Conservation (phyloP, 2,113 vertebrate genomes). For the Oryzias celebensis region DNA sequence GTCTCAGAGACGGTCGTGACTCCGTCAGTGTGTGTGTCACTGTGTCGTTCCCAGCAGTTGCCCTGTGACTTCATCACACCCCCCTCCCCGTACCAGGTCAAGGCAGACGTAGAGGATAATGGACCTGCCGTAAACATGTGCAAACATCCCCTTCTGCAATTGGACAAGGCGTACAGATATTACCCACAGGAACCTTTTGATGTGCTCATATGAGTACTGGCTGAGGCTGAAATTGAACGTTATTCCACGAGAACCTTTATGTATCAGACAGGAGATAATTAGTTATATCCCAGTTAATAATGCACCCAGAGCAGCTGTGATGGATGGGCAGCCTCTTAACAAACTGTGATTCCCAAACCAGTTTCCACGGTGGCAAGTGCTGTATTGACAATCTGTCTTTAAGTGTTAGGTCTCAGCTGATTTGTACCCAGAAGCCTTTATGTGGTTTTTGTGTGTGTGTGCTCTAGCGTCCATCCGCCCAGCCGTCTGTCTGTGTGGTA, state of each 20-base stretch:
- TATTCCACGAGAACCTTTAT: constrained; percentile 10
- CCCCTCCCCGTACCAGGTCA: constrained; percentile 9
- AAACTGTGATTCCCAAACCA: constrained; percentile 46
- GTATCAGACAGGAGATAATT: constrained; percentile 48
- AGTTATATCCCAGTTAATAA: constrained; percentile 54
- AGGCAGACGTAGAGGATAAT: neutral
- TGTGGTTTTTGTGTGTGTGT: constrained; percentile 23
- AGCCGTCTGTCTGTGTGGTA: constrained; percentile 44
- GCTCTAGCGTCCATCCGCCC: constrained; percentile 23
- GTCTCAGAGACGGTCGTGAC: constrained; percentile 55
- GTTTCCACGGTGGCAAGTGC: constrained; percentile 51
- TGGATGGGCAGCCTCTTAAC: constrained; percentile 45
- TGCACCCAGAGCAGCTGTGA: constrained; percentile 39
- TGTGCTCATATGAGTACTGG: constrained; percentile 5
- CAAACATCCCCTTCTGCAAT: neutral
- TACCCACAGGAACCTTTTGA: neutral
- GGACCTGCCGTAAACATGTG: constrained; percentile 20
- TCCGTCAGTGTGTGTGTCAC: constrained; percentile 44
- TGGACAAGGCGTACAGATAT: neutral
- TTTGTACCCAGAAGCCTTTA: constrained; percentile 59
- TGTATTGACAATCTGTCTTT: constrained; percentile 67
- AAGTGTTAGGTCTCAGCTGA: constrained; percentile 59
- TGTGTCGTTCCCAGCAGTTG: constrained; percentile 57
- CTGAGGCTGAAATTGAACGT: constrained; percentile 11
- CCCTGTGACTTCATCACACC: constrained; percentile 46